phyloP scores from a whole-genome alignment of 2,888 invertebrate species.

The Tenodera sinensis region DNA sequence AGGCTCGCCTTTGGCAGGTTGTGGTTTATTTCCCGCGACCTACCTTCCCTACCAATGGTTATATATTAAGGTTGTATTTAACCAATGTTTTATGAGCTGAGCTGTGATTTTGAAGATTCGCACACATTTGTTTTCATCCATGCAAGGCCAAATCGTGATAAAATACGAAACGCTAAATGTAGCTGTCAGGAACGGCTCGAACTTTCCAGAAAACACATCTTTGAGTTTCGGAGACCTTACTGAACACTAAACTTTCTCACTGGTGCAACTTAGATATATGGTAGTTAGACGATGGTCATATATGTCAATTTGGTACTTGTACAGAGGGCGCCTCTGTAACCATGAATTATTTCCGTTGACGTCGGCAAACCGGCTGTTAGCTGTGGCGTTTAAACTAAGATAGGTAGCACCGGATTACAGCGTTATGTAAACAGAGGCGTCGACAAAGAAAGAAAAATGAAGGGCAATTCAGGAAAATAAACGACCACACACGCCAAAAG shows the following conservation, averaged over 20 bases:
- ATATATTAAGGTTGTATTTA: too few relatives aligned
- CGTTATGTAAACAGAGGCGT: not conserved
- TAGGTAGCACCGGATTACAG: not conserved
- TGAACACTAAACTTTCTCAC: not conserved
- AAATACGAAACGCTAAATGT: too few relatives aligned
- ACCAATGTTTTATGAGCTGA: too few relatives aligned
- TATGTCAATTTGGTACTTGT: not conserved
- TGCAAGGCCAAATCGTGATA: too few relatives aligned
- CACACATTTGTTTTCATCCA: too few relatives aligned
- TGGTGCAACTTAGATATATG: not conserved
- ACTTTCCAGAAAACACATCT: too few relatives aligned
- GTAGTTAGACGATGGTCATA: not conserved
- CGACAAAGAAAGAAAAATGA: not conserved
- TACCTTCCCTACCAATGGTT: too few relatives aligned
- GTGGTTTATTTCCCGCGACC: too few relatives aligned
- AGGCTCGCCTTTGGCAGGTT: too few relatives aligned
- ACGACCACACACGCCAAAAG: not conserved
- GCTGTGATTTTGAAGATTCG: too few relatives aligned
- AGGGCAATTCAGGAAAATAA: not conserved
- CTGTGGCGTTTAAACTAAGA: not conserved
- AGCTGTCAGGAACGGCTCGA: too few relatives aligned
- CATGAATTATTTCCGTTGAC: not conserved
- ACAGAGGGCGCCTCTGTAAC: not conserved
- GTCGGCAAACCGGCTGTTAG: not conserved
- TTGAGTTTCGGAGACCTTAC: too few relatives aligned